Evolutionary conservation across 1,140 invertebrate genomes (phyloP).

Genomic region (Muscidifurax raptorellus): DNA sequence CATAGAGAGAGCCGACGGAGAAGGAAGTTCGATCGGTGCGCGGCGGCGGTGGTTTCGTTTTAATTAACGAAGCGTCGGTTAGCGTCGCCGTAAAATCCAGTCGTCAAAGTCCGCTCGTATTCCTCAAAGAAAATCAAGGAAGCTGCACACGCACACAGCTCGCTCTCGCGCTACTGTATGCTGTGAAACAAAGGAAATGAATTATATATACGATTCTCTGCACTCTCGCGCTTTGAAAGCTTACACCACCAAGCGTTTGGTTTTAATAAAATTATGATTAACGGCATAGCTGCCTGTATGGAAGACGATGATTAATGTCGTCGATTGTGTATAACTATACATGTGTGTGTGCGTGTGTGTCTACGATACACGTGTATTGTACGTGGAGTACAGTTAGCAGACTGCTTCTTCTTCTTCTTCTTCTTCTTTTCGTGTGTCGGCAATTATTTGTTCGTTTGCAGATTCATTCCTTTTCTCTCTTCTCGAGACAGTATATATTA

Average conservation of each 20-base stretch:
- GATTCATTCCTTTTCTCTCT: too few species aligned
- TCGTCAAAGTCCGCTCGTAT: neutral
- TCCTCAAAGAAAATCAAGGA: neutral
- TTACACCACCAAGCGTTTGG: neutral
- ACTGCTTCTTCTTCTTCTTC: too few species aligned
- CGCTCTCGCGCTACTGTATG: neutral
- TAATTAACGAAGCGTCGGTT: neutral
- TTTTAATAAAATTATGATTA: slow-evolving; percentile 46
- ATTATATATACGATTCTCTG: neutral
- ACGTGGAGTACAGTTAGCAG: too few species aligned
- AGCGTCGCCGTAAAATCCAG: neutral
- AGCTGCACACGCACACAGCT: too few species aligned
- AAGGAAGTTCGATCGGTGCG: too few species aligned
- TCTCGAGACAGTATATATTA: too few species aligned
- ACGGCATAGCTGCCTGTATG: neutral
- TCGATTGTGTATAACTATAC: neutral
- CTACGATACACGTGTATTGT: too few species aligned
- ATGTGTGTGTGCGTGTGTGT: too few species aligned
- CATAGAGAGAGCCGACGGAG: neutral
- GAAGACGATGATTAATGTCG: slow-evolving; percentile 36
- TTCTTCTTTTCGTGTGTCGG: too few species aligned
- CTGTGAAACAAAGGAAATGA: neutral
- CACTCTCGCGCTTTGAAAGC: neutral
- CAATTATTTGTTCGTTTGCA: too few species aligned
- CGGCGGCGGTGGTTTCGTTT: neutral